Evolutionary conservation across 1,140 invertebrate genomes (phyloP).

Genomic region (Maconellicoccus hirsutus): DNA sequence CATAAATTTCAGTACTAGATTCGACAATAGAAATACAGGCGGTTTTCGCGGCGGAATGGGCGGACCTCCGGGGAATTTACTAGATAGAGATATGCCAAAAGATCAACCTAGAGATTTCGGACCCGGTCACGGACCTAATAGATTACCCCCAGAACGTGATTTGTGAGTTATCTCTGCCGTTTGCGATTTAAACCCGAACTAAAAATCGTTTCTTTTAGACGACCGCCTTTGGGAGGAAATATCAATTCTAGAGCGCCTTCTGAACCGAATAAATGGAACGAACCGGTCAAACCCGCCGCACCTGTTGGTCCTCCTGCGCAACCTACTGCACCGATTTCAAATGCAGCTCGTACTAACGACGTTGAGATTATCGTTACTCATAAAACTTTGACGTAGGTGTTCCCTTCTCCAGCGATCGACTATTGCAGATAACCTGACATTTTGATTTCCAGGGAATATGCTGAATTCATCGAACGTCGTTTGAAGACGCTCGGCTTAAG

Average conservation of each 20-base stretch:
- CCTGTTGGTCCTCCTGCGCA: background rate
- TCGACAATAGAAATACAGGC: background rate
- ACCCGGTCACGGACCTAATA: background rate
- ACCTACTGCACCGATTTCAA: conserved; percentile 38
- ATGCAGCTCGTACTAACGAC: conserved; percentile 45
- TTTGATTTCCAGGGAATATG: conserved; percentile 63
- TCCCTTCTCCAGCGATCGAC: conserved; percentile 8
- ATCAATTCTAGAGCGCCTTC: background rate
- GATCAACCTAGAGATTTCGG: background rate
- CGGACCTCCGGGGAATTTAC: background rate
- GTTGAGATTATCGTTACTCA: conserved; percentile 78
- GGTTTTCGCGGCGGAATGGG: background rate
- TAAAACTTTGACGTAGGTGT: conserved; percentile 61
- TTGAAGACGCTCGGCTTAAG: conserved; percentile 66
- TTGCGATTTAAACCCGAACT: background rate
- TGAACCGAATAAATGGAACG: background rate
- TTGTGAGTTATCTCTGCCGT: background rate
- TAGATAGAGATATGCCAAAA: background rate
- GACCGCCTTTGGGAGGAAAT: background rate
- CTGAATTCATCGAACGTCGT: conserved; percentile 73
- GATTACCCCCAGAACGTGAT: background rate
- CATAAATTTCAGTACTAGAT: background rate
- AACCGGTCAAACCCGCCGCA: background rate
- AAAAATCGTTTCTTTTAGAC: background rate
- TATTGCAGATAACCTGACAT: background rate